phyloP scores from a whole-genome alignment of 2,113 vertebrate genomes.

The Archilochus colubris region DNA sequence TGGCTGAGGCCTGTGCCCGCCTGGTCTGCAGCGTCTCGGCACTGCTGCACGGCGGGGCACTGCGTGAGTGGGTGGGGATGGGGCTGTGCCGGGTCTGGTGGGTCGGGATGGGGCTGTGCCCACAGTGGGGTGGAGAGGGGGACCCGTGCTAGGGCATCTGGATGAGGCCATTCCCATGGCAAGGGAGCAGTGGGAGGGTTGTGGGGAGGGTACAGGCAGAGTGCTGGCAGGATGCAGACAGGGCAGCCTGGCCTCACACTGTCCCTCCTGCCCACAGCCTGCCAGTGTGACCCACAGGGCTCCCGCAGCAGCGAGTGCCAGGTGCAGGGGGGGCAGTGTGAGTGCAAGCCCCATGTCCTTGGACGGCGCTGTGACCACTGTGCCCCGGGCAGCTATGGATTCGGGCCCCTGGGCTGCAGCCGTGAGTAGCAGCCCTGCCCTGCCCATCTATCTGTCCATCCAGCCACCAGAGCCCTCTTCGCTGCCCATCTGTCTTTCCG shows the following conservation, averaged over 20 bases:
- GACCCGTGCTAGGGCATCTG: too few relatives aligned
- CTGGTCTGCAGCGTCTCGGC: conserved; percentile 87
- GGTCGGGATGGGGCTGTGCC: background rate
- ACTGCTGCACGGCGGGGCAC: conserved; percentile 80
- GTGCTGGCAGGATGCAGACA: background rate
- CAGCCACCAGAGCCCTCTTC: background rate
- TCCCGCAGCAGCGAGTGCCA: conserved; percentile 84
- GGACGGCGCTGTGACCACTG: conserved; percentile 83
- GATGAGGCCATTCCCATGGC: background rate
- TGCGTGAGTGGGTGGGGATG: conserved; percentile 74
- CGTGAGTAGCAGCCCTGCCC: conserved; percentile 71
- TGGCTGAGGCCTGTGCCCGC: conserved; percentile 80
- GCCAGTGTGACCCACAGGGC: conserved; percentile 85
- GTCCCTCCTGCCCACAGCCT: conserved; percentile 68
- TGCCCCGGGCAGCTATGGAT: conserved; percentile 81
- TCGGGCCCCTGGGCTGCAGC: conserved; percentile 82
- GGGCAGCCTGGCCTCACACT: background rate
- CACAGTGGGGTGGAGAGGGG: background rate
- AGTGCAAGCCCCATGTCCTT: conserved; percentile 82
- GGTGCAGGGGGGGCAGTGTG: conserved; percentile 84
- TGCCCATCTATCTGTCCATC: background rate
- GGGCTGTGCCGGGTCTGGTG: too few relatives aligned
- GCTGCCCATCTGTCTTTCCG: fast-evolving
- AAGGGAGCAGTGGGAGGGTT: too few relatives aligned
- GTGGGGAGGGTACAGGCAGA: background rate